Conservation (phyloP, 2,888 invertebrate species). For the Alsophila aescularia region DNA sequence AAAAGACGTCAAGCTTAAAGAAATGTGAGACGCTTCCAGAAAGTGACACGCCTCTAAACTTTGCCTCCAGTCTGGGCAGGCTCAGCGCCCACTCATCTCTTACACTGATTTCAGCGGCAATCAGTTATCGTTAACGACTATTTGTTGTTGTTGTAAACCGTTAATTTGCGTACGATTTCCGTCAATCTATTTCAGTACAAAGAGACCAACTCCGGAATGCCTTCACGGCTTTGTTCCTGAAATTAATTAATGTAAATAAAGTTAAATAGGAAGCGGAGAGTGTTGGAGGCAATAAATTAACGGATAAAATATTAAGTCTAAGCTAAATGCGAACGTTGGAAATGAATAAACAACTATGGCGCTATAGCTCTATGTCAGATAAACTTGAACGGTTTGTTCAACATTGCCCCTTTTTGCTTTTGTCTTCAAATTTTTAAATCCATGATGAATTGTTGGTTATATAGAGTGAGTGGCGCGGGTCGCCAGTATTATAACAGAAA, state of each 20-base stretch:
- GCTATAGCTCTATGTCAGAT: background rate
- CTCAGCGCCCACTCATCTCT: too few relatives aligned
- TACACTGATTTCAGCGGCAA: constrained; percentile 33
- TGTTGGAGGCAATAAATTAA: constrained; percentile 34
- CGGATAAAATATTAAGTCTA: constrained; percentile 25
- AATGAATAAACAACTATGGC: constrained; percentile 9
- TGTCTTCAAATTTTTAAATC: too few relatives aligned
- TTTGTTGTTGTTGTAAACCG: constrained; percentile 35
- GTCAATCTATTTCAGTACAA: constrained; percentile 31
- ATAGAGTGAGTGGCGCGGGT: too few relatives aligned
- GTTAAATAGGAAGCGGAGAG: constrained; percentile 31
- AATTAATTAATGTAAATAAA: constrained; percentile 39
- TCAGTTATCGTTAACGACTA: constrained; percentile 29
- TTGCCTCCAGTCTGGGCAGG: too few relatives aligned
- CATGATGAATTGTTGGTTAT: too few relatives aligned
- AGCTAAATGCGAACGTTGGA: constrained; percentile 9
- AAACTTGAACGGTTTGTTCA: background rate
- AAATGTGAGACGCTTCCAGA: too few relatives aligned
- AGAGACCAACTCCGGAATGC: constrained; percentile 29
- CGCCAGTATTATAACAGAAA: too few relatives aligned
- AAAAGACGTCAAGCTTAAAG: too few relatives aligned
- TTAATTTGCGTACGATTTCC: constrained; percentile 30
- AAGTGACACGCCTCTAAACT: too few relatives aligned
- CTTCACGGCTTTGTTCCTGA: constrained; percentile 30
- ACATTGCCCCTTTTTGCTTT: too few relatives aligned